phyloP scores from a whole-genome alignment of 2,888 invertebrate genomes.

The Pseudanteris insignis region DNA sequence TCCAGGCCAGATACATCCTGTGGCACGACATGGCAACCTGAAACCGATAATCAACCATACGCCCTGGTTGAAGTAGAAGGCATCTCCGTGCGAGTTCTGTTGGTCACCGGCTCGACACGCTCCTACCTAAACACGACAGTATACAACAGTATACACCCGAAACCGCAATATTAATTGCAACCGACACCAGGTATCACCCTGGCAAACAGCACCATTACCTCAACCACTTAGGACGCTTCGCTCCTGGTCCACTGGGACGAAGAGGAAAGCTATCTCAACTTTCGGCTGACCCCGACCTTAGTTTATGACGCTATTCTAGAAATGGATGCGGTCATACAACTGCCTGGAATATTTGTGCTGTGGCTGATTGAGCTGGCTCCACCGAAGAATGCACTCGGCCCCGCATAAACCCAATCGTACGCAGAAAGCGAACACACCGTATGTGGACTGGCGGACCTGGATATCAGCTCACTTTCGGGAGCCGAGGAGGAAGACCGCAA shows the following conservation, averaged over 20 bases:
- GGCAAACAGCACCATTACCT: neutral
- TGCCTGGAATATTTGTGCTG: no score
- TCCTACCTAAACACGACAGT: neutral
- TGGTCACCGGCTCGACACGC: neutral
- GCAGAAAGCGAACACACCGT: no score
- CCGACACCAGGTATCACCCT: neutral
- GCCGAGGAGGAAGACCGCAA: neutral
- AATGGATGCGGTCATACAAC: neutral
- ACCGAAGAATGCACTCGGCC: no score
- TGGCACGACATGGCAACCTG: neutral
- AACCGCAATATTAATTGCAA: no score
- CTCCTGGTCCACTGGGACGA: no score
- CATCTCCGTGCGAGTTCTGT: neutral
- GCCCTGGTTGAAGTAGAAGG: neutral
- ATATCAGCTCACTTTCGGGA: neutral
- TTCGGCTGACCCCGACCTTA: conserved; percentile 1
- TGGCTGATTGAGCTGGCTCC: conserved; percentile 5
- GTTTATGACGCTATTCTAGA: conserved; percentile 1
- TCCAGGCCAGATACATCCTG: neutral
- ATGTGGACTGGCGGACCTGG: no score
- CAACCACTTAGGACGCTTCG: no score
- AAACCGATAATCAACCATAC: neutral
- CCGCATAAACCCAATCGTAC: no score
- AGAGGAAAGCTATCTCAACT: no score
- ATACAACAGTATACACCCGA: neutral